These are phyloP conservation scores for Mionectes macconnelli DNA, from an alignment of 2,113 vertebrate genomes.

Conservation along the genomic window DNA sequence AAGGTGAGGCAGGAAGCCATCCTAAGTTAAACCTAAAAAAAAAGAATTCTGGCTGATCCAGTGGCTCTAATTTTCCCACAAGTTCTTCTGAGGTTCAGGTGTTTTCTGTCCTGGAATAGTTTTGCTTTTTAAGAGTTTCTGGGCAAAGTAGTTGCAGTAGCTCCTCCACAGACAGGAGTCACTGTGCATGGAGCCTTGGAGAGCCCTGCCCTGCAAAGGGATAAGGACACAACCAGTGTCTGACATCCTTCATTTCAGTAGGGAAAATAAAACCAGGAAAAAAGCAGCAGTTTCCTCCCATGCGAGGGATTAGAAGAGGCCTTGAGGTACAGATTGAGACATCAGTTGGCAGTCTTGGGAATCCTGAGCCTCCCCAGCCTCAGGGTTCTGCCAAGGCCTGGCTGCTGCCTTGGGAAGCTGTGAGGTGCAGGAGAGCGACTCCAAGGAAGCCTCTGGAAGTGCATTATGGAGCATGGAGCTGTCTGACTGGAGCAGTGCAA, in stretches of 20 bases:
- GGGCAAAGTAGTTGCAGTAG: background rate
- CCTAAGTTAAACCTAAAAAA: background rate
- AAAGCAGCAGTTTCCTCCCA: background rate
- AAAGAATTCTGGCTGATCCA: background rate
- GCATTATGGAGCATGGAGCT: accelerated
- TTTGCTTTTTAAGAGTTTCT: background rate
- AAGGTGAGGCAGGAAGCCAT: background rate
- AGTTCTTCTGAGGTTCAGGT: background rate
- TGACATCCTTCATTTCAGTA: background rate
- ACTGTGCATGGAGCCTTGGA: background rate
- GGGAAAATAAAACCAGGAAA: too few species aligned
- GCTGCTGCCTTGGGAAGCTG: background rate
- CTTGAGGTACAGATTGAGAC: background rate
- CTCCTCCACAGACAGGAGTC: background rate
- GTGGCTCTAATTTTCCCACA: background rate
- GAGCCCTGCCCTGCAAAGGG: background rate
- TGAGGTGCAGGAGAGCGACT: background rate
- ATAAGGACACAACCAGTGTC: background rate
- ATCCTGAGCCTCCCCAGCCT: background rate
- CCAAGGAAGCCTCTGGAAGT: background rate
- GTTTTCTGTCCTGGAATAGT: background rate
- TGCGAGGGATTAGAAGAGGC: background rate
- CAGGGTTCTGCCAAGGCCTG: background rate
- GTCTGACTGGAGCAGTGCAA: background rate
- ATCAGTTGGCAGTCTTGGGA: background rate